Percentiles rank a stretch among this genome's conserved stretches.
Evolutionary conservation across 2,113 vertebrate species (phyloP).

Genomic region (Neomonachus schauinslandi): DNA sequence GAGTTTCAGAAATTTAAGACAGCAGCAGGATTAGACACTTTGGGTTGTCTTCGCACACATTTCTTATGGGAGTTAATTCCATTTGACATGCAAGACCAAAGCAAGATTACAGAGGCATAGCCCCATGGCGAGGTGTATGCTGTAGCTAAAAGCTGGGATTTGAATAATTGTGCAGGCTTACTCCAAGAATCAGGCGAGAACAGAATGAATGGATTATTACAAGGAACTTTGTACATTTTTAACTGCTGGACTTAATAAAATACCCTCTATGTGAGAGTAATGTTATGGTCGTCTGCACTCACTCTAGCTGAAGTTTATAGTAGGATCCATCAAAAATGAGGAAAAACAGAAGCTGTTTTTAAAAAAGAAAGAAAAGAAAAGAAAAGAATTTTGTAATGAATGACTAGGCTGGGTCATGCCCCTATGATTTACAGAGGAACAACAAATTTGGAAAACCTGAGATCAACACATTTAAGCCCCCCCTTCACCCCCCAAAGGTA

Average conservation of each 20-base stretch:
- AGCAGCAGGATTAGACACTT: constrained; percentile 98
- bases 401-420: constrained; percentile 80
- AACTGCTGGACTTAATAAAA: constrained; percentile 96
- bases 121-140: constrained; percentile 98
- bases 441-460: constrained; percentile 79
- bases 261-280: constrained; percentile 86
- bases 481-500: constrained; percentile 26
- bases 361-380: background rate
- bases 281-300: constrained; percentile 86
- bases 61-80: constrained; percentile 99
- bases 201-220: constrained; percentile 99
- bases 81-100: constrained; percentile 99
- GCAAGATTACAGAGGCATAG: constrained; percentile 98
- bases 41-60: constrained; percentile 98
- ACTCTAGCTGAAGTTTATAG: constrained; percentile 83
- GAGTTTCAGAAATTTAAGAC: constrained; percentile 98
- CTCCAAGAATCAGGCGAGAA: constrained; percentile 97
- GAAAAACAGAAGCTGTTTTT: constrained; percentile 83
- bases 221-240: constrained; percentile 96
- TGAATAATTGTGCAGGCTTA: constrained; percentile 99
- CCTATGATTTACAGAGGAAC: constrained; percentile 77
- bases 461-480: constrained; percentile 81
- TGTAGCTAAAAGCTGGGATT: constrained; percentile 99
- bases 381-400: constrained; percentile 85
- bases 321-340: constrained; percentile 84